Evolutionary conservation across 53 echinoderm and acorn worm genomes (phyloP).

Genomic region (Stichopus horrens): DNA sequence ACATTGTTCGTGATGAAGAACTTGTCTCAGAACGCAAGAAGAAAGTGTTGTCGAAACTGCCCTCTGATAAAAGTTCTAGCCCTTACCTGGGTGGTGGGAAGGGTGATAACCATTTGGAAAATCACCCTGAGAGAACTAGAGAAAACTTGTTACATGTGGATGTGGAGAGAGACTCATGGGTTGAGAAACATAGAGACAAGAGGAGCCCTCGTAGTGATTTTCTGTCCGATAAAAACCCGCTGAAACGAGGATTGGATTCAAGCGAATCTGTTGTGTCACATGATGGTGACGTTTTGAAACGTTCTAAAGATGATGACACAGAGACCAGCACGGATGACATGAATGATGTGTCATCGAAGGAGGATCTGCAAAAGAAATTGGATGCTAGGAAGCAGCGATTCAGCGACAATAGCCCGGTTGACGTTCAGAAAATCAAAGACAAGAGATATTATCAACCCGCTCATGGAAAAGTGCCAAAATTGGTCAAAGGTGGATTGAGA

Average conservation of each 20-base stretch:
- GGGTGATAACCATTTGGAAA: conserved; percentile 8
- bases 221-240: conserved; percentile 12
- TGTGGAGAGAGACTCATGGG: conserved; percentile 38
- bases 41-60: not conserved
- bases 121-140: conserved; percentile 11
- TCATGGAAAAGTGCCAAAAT: conserved; percentile 68
- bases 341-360: conserved; percentile 42
- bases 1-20: conserved; percentile 35
- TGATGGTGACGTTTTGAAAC: conserved; percentile 14
- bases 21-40: not conserved
- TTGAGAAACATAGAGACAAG: conserved; percentile 36
- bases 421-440: conserved; percentile 71
- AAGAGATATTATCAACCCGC: conserved; percentile 67
- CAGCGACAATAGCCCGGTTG: conserved; percentile 82
- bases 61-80: conserved; percentile 28
- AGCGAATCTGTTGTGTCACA: not conserved
- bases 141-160: conserved; percentile 30
- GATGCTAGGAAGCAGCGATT: conserved; percentile 85
- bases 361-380: conserved; percentile 75
- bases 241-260: conserved; percentile 23
- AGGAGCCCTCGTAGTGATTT: conserved; percentile 48
- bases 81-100: conserved; percentile 16
- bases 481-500: conserved; percentile 61
- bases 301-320: conserved; percentile 21
- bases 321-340: conserved; percentile 5